Conservation (phyloP, 1,140 invertebrate genomes). For the Schlechtendalia chinensis region DNA sequence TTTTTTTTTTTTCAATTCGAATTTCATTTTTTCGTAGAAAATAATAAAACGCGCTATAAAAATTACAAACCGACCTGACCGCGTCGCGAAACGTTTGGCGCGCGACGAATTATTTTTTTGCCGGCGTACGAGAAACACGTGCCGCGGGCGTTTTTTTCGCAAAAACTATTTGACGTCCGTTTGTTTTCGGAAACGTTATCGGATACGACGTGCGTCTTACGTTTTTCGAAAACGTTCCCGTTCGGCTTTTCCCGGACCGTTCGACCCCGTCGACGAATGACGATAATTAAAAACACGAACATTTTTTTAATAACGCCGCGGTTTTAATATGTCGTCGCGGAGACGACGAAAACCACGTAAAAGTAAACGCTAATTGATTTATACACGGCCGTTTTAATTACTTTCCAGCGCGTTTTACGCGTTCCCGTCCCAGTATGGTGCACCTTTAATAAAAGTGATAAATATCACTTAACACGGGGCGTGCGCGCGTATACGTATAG, state of each 20-base stretch:
- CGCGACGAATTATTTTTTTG: no score
- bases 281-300: slow-evolving; percentile 39
- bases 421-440: slow-evolving; percentile 39
- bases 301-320: slow-evolving; percentile 14
- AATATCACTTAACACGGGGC: slow-evolving; percentile 39
- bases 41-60: no score
- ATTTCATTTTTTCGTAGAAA: no score
- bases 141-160: no score
- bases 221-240: not conserved
- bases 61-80: no score
- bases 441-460: slow-evolving; percentile 48
- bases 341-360: slow-evolving; percentile 31
- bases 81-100: no score
- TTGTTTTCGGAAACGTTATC: no score
- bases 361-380: slow-evolving; percentile 47
- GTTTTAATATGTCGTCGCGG: slow-evolving; percentile 20
- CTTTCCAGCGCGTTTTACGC: slow-evolving; percentile 36
- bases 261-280: not conserved
- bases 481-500: not conserved
- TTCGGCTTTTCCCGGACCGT: not conserved
- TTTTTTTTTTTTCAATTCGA: no score
- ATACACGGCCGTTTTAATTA: slow-evolving; percentile 47
- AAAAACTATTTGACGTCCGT: no score
- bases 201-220: no score
- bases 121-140: no score